A percentile compares a stretch with the other conserved stretches of the same genome.
phyloP scores from a whole-genome alignment of 1,140 invertebrate species.

The Teleopsis dalmanni region DNA sequence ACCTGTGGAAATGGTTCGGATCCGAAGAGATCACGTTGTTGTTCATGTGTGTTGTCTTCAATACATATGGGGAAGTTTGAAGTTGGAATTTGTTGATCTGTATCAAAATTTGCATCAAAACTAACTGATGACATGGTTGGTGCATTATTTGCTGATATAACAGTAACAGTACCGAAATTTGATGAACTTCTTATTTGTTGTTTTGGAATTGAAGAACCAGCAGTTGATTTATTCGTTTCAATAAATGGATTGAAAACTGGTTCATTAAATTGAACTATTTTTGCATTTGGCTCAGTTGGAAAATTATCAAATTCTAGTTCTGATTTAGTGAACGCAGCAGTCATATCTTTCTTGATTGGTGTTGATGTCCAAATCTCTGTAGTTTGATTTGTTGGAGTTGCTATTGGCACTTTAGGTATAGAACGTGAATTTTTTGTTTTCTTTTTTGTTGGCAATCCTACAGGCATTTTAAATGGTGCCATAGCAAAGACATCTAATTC shows the following conservation, averaged over 20 bases:
- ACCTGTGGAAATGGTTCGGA: slow-evolving; percentile 50
- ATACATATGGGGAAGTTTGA: no score
- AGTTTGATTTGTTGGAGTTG: slow-evolving; percentile 11
- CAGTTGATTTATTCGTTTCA: background rate
- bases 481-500: slow-evolving; percentile 64
- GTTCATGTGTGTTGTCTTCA: background rate
- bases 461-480: slow-evolving; percentile 60
- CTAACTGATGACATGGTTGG: background rate
- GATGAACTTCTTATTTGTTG: slow-evolving; percentile 18
- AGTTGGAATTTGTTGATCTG: no score
- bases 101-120: background rate
- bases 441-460: slow-evolving; percentile 39
- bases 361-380: slow-evolving; percentile 39
- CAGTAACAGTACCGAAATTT: slow-evolving; percentile 22
- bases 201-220: slow-evolving; percentile 4
- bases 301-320: slow-evolving; percentile 30
- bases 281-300: slow-evolving; percentile 13
- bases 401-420: slow-evolving; percentile 5
- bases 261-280: slow-evolving; percentile 40
- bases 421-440: slow-evolving; percentile 13
- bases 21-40: slow-evolving; percentile 48
- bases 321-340: background rate
- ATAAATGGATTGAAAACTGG: slow-evolving; percentile 42
- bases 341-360: slow-evolving; percentile 24
- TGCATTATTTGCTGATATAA: slow-evolving; percentile 8